Evolutionary conservation across 2,888 invertebrate species (phyloP), one percentile per base, ranked within the genome.

Genomic region (Drosophila paranaensis): DNA sequence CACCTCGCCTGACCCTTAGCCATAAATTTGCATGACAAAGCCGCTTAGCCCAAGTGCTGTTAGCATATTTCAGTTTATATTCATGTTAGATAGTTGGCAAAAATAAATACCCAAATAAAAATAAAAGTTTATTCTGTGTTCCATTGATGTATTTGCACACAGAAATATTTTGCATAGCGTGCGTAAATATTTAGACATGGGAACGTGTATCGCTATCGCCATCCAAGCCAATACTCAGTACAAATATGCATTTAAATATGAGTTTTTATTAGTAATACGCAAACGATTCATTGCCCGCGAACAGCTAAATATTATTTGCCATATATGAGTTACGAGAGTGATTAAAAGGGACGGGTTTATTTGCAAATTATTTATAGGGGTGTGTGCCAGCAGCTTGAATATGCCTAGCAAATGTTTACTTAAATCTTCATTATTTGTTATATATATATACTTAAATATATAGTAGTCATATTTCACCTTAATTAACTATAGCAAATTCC

Each of bases 1-100:
- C 57, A 10, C 33, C 27, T 14, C 60, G 33, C 63, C 25, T 43
- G 27, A 54, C 71, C 35, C 58, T 46, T 10, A 10, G 53, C 48
- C 20, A 62, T 57, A 71, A 79, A 82, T 82, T 85, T 85, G 74
- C 86, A 82, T 82, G 57, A 79, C 83, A 83, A 86, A 77, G 79
- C 79, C 68, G 71, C 68, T 79, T 74, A 83, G 67, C 60, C 64
- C 68, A 71, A 74, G 71, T 61, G 78, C 62, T 70, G 72, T 67
- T 67, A 73, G 73, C 71, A 77, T 74, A 72, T 71, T 74, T 73
- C 57, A 60, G 53, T 64, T 72, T 57, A 50, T 79, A 83, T 81
- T 76, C 77, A 82, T 76, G 77, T 65, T 71, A 67, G 71, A 71
- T 71, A 60, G 50, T 40, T 50, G 48, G 33, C 20, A 16, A 54